A percentile compares a stretch with the other conserved stretches of the same genome.
These are phyloP conservation scores for Ectropis crepuscularia DNA, from an alignment of 2,888 invertebrate genomes.

Conservation along the genomic window DNA sequence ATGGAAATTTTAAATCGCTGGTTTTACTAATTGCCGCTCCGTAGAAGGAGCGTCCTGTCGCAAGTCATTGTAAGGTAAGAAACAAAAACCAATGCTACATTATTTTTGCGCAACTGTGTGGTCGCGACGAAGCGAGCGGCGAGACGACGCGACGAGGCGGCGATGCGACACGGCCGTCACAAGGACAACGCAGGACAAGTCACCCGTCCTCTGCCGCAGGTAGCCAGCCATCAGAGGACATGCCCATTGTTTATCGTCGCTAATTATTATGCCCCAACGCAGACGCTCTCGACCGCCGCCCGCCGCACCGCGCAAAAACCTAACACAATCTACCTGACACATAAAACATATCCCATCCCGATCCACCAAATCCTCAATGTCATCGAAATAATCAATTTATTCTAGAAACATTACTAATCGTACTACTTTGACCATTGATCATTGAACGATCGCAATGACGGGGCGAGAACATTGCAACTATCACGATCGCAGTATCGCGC, in stretches of 20 bases:
- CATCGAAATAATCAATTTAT: constrained; percentile 38
- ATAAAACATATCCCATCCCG: constrained; percentile 45
- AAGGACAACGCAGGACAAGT: constrained; percentile 78
- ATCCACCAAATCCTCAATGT: constrained; percentile 32
- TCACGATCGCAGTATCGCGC: constrained; percentile 80
- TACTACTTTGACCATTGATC: constrained; percentile 61
- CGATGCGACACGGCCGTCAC: constrained; percentile 46
- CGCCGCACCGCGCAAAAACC: constrained; percentile 68
- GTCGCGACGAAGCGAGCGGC: constrained; percentile 10
- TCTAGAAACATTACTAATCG: constrained; percentile 42
- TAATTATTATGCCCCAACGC: constrained; percentile 82
- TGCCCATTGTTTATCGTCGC: constrained; percentile 82
- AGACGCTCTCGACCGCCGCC: constrained; percentile 64
- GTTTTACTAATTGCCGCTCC: too few relatives aligned
- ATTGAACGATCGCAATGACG: constrained; percentile 60
- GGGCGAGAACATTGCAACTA: constrained; percentile 67
- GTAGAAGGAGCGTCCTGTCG: not conserved
- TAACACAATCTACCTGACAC: constrained; percentile 63
- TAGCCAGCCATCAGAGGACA: constrained; percentile 80
- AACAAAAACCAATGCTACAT: constrained; percentile 6
- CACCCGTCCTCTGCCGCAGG: constrained; percentile 81
- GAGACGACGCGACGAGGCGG: not conserved
- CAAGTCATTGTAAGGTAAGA: constrained; percentile 1
- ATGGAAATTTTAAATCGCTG: too few relatives aligned
- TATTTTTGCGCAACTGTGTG: constrained; percentile 55